These are phyloP conservation scores for Synodontis membranacea DNA, from an alignment of 2,113 vertebrate species.

Conservation along the genomic window DNA sequence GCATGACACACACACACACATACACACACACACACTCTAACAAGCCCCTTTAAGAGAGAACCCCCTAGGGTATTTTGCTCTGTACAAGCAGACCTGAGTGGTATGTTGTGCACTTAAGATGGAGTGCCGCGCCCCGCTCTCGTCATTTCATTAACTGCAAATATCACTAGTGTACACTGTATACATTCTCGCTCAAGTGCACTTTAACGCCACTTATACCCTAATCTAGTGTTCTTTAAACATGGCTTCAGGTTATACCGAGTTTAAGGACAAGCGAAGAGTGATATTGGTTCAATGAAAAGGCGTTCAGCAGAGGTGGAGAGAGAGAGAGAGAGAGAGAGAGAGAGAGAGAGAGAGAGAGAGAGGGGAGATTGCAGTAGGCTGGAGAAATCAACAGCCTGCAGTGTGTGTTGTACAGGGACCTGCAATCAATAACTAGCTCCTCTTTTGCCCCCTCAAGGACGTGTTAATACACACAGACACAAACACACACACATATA, in stretches of 20 bases:
- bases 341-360: slow-evolving; percentile 26
- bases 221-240: slow-evolving; percentile 4
- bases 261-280: slow-evolving; percentile 12
- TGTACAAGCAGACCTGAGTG: slow-evolving; percentile 22
- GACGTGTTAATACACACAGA: slow-evolving; percentile 50
- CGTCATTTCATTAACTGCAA: slow-evolving; percentile 20
- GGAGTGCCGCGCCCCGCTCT: neutral
- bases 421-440: slow-evolving; percentile 55
- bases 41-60: slow-evolving; percentile 25
- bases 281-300: slow-evolving; percentile 35
- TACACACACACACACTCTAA: slow-evolving; percentile 17
- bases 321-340: neutral
- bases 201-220: neutral
- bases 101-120: slow-evolving; percentile 16
- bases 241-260: neutral
- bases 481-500: slow-evolving; percentile 34
- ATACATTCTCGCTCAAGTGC: slow-evolving; percentile 4
- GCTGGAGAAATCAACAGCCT: slow-evolving; percentile 51
- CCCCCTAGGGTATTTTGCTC: slow-evolving; percentile 22
- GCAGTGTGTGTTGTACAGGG: slow-evolving; percentile 46
- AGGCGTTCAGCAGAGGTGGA: neutral
- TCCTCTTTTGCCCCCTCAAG: slow-evolving; percentile 54
- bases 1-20: slow-evolving; percentile 21
- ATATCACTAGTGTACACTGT: slow-evolving; percentile 15
- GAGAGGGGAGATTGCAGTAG: slow-evolving; percentile 28